A percentile compares a stretch with the other conserved stretches of the same genome.
These are phyloP conservation scores for Mylabris sibirica DNA, from an alignment of 2,888 invertebrate species.

Conservation along the genomic window DNA sequence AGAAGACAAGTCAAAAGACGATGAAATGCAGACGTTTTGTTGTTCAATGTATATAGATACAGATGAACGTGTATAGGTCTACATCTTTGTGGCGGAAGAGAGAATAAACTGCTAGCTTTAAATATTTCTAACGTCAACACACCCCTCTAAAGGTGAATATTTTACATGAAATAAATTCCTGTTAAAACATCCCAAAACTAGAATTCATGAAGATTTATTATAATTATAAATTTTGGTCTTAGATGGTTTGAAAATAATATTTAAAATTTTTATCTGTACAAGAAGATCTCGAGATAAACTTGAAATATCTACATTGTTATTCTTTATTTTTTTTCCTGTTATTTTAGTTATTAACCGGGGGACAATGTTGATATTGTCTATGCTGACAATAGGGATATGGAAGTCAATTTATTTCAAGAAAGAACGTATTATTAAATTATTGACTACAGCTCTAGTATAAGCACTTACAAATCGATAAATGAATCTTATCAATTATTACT, in stretches of 20 bases:
- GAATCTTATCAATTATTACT: neutral
- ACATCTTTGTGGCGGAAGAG: neutral
- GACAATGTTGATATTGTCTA: neutral
- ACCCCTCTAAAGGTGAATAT: neutral
- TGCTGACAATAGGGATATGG: neutral
- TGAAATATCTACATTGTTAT: neutral
- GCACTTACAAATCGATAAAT: neutral
- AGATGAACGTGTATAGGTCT: conserved; percentile 1
- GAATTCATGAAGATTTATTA: neutral
- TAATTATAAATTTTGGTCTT: neutral
- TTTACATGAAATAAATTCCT: neutral
- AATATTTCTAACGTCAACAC: neutral
- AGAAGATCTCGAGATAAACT: neutral
- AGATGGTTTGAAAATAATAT: neutral
- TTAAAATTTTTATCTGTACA: neutral
- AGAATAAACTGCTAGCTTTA: neutral
- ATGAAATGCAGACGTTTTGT: conserved; percentile 4
- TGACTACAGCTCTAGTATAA: no score
- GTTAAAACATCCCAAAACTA: neutral
- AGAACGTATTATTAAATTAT: neutral
- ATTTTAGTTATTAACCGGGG: neutral
- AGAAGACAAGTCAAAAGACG: conserved; percentile 1
- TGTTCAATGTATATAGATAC: neutral
- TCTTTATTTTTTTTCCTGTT: neutral
- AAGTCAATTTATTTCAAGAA: neutral